phyloP scores from a whole-genome alignment of 1,140 invertebrate genomes.

The Panagrolaimus sp. region DNA sequence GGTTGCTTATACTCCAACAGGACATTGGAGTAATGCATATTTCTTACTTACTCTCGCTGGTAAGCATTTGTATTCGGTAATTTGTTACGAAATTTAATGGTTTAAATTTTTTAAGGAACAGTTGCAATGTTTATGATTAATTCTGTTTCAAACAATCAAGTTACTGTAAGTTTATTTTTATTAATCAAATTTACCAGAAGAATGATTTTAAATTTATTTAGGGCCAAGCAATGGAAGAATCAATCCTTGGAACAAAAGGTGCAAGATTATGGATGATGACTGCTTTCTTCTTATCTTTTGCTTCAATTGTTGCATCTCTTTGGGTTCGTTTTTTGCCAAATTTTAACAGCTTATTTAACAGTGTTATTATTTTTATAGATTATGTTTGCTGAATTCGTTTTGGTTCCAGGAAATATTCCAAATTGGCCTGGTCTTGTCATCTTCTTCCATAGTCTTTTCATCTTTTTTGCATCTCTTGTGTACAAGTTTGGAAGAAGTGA shows the following conservation, averaged over 20 bases:
- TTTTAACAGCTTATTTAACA: not conserved
- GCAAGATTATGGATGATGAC: conserved; percentile 89
- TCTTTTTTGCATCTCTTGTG: conserved; percentile 78
- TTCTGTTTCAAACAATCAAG: conserved; percentile 86
- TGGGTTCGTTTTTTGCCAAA: conserved; percentile 75
- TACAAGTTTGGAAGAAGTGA: conserved; percentile 91
- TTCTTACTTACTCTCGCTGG: conserved; percentile 88
- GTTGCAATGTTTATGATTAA: conserved; percentile 70
- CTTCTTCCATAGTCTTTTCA: conserved; percentile 89
- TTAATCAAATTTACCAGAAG: too few species aligned
- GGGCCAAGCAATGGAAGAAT: conserved; percentile 70
- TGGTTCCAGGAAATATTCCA: conserved; percentile 41
- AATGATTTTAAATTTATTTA: too few species aligned
- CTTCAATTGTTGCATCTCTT: conserved; percentile 82
- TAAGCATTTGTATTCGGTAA: conserved; percentile 78
- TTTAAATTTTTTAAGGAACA: conserved; percentile 16
- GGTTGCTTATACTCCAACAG: conserved; percentile 67
- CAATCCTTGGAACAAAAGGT: conserved; percentile 76
- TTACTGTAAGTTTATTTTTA: conserved; percentile 71
- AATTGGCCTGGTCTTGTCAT: conserved; percentile 69
- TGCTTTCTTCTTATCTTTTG: conserved; percentile 91
- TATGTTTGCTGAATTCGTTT: conserved; percentile 67
- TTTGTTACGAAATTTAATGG: conserved; percentile 73
- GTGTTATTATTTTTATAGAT: conserved; percentile 80
- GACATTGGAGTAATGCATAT: conserved; percentile 71